A percentile compares a stretch with the other conserved stretches of the same genome.
Conservation (phyloP, 2,888 invertebrate species). For the Prosopocoilus inquinatus region DNA sequence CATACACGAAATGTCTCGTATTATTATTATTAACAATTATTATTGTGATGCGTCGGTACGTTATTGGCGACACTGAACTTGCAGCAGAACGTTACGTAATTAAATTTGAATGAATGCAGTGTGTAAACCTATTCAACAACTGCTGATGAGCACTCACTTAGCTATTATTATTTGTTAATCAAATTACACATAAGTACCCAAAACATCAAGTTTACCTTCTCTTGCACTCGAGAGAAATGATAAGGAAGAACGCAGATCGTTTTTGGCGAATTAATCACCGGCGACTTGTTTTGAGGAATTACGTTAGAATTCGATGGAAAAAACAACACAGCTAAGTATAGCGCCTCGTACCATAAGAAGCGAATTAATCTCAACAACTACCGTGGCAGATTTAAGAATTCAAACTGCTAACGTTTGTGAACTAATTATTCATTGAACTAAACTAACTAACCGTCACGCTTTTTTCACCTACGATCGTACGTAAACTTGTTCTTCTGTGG, state of each 20-base stretch:
- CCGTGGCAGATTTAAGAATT: slow-evolving; percentile 30
- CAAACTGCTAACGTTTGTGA: slow-evolving; percentile 31
- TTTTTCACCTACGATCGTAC: slow-evolving; percentile 24
- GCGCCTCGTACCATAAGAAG: not conserved
- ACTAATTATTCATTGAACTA: slow-evolving; percentile 30
- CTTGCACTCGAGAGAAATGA: too few species aligned
- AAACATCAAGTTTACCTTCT: too few species aligned
- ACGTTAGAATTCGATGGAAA: too few species aligned
- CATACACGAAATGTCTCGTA: slow-evolving; percentile 31
- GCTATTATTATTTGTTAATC: too few species aligned
- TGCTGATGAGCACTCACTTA: too few species aligned
- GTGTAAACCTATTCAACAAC: too few species aligned
- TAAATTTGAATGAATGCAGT: too few species aligned
- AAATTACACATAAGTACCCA: too few species aligned
- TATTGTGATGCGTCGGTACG: slow-evolving; percentile 36
- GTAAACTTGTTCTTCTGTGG: slow-evolving; percentile 20
- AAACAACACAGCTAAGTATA: too few species aligned
- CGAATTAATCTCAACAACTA: slow-evolving; percentile 30
- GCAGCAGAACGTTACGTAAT: slow-evolving; percentile 5
- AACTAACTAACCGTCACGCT: slow-evolving; percentile 35
- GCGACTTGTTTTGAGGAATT: too few species aligned
- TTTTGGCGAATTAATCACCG: not conserved
- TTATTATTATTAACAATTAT: slow-evolving; percentile 37
- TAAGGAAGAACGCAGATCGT: not conserved
- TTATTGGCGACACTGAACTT: slow-evolving; percentile 17